These are phyloP conservation scores for Drosophila santomea DNA, from an alignment of 1,140 invertebrate genomes.

Conservation along the genomic window DNA sequence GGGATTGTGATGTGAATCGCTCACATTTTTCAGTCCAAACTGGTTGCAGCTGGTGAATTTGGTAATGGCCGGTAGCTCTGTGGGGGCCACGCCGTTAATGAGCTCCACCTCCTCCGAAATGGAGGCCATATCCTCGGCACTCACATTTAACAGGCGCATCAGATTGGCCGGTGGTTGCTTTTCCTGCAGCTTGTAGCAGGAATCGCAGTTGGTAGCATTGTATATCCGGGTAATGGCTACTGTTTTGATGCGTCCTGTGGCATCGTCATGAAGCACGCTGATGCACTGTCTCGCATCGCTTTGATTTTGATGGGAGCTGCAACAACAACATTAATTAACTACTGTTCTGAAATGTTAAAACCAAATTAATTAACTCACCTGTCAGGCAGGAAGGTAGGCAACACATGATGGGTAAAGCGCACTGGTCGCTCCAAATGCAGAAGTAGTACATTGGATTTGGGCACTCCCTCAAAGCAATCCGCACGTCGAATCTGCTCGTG, in stretches of 20 bases:
- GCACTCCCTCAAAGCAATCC: slow-evolving; percentile 85
- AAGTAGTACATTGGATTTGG: slow-evolving; percentile 86
- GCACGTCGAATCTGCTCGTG: slow-evolving; percentile 89
- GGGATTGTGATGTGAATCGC: slow-evolving; percentile 30
- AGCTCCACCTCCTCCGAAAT: slow-evolving; percentile 76
- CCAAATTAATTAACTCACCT: slow-evolving; percentile 29
- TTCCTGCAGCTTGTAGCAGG: slow-evolving; percentile 71
- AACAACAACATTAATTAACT: neutral
- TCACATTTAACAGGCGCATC: slow-evolving; percentile 62
- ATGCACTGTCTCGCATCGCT: slow-evolving; percentile 59
- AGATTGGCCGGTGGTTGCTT: slow-evolving; percentile 57
- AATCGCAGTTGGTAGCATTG: slow-evolving; percentile 43
- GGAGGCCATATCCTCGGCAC: slow-evolving; percentile 73
- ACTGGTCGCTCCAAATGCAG: slow-evolving; percentile 87
- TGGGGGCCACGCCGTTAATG: slow-evolving; percentile 33
- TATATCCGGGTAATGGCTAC: slow-evolving; percentile 42
- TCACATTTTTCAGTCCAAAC: slow-evolving; percentile 63
- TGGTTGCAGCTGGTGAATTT: slow-evolving; percentile 75
- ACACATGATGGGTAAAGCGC: slow-evolving; percentile 87
- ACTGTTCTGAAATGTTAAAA: neutral
- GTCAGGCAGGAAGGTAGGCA: slow-evolving; percentile 86
- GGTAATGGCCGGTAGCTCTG: slow-evolving; percentile 51
- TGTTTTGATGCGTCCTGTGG: slow-evolving; percentile 67
- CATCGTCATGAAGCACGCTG: slow-evolving; percentile 73
- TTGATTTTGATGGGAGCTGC: slow-evolving; percentile 21